These are phyloP conservation scores for Parazoanthus darwini DNA, from an alignment of 92 coral and sea anemone species.

Conservation along the genomic window DNA sequence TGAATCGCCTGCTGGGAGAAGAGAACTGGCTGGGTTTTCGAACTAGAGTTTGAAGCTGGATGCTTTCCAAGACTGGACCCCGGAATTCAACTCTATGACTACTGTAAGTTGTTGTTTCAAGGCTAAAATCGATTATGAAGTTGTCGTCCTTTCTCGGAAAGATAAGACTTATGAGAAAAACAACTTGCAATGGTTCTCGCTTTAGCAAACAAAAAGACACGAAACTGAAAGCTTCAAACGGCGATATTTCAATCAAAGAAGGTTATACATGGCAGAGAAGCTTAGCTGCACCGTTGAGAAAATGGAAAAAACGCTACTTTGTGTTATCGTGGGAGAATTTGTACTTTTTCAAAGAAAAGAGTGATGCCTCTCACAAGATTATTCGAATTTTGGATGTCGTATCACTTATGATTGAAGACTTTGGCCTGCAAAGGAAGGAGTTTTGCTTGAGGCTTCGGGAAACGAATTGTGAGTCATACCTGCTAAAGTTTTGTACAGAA, in stretches of 20 bases:
- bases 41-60: not conserved
- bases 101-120: constrained; percentile 5
- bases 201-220: constrained; percentile 50
- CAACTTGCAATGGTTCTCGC: constrained; percentile 38
- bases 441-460: constrained; percentile 78
- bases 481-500: constrained; percentile 68
- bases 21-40: not conserved
- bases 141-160: constrained; percentile 61
- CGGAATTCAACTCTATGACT: constrained; percentile 15
- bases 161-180: constrained; percentile 32
- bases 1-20: not conserved
- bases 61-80: not conserved
- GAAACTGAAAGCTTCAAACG: constrained; percentile 33
- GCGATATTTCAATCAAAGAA: constrained; percentile 61
- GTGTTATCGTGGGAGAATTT: constrained; percentile 70
- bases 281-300: constrained; percentile 41
- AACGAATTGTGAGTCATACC: constrained; percentile 56
- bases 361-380: constrained; percentile 64
- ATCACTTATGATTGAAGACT: constrained; percentile 78
- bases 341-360: constrained; percentile 70
- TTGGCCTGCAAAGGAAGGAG: constrained; percentile 70
- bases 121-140: constrained; percentile 39
- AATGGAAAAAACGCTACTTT: constrained; percentile 79
- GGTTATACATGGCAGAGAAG: constrained; percentile 77
- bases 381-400: constrained; percentile 75